Evolutionary conservation across 37 sponge, comb jelly and placozoan genomes (phyloP).

Genomic region (Mnemiopsis leidyi): DNA sequence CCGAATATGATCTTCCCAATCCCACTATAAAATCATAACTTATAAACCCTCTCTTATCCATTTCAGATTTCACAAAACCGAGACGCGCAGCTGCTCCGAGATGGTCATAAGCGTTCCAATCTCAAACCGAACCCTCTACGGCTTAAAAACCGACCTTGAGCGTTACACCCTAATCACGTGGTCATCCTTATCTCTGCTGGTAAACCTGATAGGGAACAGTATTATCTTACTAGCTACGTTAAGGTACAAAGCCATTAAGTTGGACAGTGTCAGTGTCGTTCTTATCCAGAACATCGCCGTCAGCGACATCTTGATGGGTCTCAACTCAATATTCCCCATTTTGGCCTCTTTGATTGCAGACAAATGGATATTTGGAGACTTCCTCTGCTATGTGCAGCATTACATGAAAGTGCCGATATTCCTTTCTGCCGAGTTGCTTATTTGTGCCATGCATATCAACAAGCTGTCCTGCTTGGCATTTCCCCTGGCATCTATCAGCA

Average conservation of each 20-base stretch:
- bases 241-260: not conserved
- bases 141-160: not conserved
- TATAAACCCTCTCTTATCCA: no score
- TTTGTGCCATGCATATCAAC: conserved; percentile 22
- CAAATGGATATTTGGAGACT: conserved; percentile 3
- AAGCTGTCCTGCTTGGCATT: not conserved
- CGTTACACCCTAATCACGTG: not conserved
- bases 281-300: conserved; percentile 35
- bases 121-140: not conserved
- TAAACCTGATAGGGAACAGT: conserved; percentile 19
- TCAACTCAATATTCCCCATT: not conserved
- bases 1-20: no score
- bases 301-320: not conserved
- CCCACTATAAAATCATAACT: no score
- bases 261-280: conserved; percentile 1
- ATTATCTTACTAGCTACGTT: not conserved
- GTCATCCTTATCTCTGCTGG: not conserved
- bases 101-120: no score
- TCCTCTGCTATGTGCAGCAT: not conserved
- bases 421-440: not conserved
- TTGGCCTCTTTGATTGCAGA: conserved; percentile 11
- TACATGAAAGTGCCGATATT: not conserved
- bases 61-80: no score
- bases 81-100: no score
- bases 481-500: not conserved